Evolutionary conservation across 2,888 invertebrate species (phyloP).

Genomic region (Podotricha telesiphe): DNA sequence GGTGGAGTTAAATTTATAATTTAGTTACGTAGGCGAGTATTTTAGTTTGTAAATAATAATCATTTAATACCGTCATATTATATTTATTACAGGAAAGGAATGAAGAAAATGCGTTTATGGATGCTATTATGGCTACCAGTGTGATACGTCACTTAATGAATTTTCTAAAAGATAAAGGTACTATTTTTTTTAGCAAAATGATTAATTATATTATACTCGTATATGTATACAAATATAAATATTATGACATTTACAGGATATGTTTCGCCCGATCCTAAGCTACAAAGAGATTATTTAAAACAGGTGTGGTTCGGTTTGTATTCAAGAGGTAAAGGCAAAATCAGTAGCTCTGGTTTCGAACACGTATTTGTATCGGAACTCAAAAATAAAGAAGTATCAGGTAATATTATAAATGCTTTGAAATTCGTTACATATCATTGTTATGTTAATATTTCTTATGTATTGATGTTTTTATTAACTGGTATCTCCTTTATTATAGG

Average conservation of each 20-base stretch:
- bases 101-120: constrained; percentile 92
- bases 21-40: background rate
- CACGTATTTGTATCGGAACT: constrained; percentile 95
- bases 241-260: constrained; percentile 69
- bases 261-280: constrained; percentile 85
- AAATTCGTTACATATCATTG: too few species aligned
- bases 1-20: constrained; percentile 52
- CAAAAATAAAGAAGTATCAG: constrained; percentile 88
- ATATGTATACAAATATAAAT: background rate
- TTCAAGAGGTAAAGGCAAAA: constrained; percentile 89
- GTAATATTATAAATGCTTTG: constrained; percentile 49
- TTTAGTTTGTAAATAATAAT: constrained; percentile 19
- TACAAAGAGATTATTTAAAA: constrained; percentile 88
- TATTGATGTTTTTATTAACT: too few species aligned
- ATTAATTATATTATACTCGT: background rate
- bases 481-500: constrained; percentile 73
- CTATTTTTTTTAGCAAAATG: background rate
- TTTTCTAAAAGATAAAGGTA: constrained; percentile 86
- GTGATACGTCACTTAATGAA: constrained; percentile 89
- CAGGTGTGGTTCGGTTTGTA: constrained; percentile 92
- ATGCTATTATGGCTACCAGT: constrained; percentile 89
- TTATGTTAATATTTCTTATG: too few species aligned
- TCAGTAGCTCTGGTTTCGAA: constrained; percentile 96
- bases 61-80: background rate
- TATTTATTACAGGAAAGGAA: constrained; percentile 82